These are phyloP conservation scores for Tyria jacobaeae DNA, from an alignment of 2,888 invertebrate genomes.

Conservation along the genomic window DNA sequence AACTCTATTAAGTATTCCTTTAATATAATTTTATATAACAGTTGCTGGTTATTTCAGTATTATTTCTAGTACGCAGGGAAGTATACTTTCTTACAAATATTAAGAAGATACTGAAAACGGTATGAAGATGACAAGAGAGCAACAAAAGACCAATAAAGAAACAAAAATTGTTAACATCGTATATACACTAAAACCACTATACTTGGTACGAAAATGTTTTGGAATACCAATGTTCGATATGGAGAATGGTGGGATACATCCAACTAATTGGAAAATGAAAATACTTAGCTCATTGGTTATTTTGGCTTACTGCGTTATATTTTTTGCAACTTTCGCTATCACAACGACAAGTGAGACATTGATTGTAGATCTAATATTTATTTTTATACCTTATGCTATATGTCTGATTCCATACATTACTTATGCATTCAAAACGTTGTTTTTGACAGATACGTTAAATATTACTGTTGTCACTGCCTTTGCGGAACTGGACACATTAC, in stretches of 20 bases:
- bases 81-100: too few relatives aligned
- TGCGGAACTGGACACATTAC: slow-evolving; percentile 9
- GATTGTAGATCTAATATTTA: not conserved
- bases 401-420: not conserved
- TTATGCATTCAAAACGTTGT: not conserved
- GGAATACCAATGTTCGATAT: slow-evolving; percentile 3
- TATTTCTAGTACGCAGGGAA: not conserved
- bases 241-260: not conserved
- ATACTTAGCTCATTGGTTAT: not conserved
- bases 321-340: not conserved
- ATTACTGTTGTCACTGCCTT: slow-evolving; percentile 4
- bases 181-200: not conserved
- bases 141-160: too few relatives aligned
- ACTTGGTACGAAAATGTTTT: not conserved
- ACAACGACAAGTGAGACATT: not conserved
- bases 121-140: too few relatives aligned
- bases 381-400: not conserved
- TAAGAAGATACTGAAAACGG: too few relatives aligned
- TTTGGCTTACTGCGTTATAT: slow-evolving; percentile 1
- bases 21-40: too few relatives aligned
- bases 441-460: not conserved
- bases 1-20: not conserved
- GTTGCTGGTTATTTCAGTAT: not conserved
- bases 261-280: slow-evolving; percentile 9
- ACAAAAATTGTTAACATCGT: slow-evolving; percentile 1